Base-by-base conservation (phyloP, 2,888 invertebrate species). In the Molorchus minor region DNA sequence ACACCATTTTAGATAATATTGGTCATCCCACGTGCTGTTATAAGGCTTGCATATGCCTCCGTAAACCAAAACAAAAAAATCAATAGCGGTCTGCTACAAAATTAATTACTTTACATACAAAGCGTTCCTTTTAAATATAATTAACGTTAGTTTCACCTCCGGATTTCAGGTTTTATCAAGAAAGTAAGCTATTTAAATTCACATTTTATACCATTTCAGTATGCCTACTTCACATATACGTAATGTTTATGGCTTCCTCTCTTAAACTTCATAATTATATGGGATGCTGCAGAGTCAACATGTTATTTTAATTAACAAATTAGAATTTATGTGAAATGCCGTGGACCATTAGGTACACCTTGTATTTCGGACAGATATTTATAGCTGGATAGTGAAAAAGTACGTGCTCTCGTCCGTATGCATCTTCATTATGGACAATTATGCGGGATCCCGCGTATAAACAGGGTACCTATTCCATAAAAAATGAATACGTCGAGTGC, bases 391-490 rank as follows among this genome's bases (percentile, higher is more conserved):
- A 43, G 53, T 41, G 46, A 53, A 58, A 58, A 55, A 55, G 25
- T 49, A 58, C 51, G 41, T 44, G 58, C 17, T 58, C 47, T 33
- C 61, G 58, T 61, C 55, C 55, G 52, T 58, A 61, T 55, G 61
- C 55, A 38, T 55, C 61, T 58, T 58, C 55, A 61, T 61, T 61
- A 61, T 46, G 30, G 29, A 38, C 51, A 49, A 56, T 58, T 44
- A 61, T 15, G 57, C 57, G 61, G 61, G 51, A 10, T 40, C 58
- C 57, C 41, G 41, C 52, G 52, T 55, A 52, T 58, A 61, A 61
- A 56, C 40, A 33, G n/a, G 40, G 36, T 49, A 12, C n/a, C n/a
- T 16, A 38, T 38, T 33, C 5, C 10, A 13, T 45, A 29, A 33
- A 45, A 45, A 45, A 45, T 45, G 45, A 17, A 33, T 21, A 17